Evolutionary conservation across 2,113 vertebrate species (phyloP).

Genomic region (Charina bottae): DNA sequence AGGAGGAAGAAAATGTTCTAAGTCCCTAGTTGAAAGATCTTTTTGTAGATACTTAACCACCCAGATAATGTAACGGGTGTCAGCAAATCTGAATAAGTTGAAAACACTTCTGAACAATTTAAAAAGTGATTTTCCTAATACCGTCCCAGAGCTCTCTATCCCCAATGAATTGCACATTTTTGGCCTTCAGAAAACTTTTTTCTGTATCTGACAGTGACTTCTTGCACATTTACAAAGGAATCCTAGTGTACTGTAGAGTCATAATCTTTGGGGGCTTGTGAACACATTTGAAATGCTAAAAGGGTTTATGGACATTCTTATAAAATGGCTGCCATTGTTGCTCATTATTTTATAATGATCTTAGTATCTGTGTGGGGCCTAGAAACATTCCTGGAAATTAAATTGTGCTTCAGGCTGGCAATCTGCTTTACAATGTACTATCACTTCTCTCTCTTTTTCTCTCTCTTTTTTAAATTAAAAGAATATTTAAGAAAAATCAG

Average conservation of each 20-base stretch:
- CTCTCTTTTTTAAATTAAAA: background rate
- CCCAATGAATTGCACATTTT: background rate
- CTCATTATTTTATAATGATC: background rate
- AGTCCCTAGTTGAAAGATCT: background rate
- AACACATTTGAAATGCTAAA: background rate
- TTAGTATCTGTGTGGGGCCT: background rate
- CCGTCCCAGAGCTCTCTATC: background rate
- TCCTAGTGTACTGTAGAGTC: background rate
- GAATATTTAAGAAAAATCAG: background rate
- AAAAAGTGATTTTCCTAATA: background rate
- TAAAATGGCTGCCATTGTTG: background rate
- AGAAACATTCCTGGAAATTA: background rate
- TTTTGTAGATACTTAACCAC: background rate
- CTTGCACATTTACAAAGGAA: background rate
- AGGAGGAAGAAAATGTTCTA: background rate
- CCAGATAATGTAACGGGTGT: background rate
- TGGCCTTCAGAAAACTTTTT: background rate
- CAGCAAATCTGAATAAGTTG: background rate
- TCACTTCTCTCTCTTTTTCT: background rate
- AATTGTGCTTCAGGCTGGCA: background rate
- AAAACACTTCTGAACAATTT: background rate
- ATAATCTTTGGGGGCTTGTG: background rate
- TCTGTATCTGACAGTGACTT: background rate
- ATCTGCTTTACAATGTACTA: background rate
- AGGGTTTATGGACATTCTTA: background rate